A percentile compares a stretch with the other conserved stretches of the same genome.
These are phyloP conservation scores for Muntiacus reevesi DNA, from an alignment of 2,113 vertebrate species.

Conservation along the genomic window DNA sequence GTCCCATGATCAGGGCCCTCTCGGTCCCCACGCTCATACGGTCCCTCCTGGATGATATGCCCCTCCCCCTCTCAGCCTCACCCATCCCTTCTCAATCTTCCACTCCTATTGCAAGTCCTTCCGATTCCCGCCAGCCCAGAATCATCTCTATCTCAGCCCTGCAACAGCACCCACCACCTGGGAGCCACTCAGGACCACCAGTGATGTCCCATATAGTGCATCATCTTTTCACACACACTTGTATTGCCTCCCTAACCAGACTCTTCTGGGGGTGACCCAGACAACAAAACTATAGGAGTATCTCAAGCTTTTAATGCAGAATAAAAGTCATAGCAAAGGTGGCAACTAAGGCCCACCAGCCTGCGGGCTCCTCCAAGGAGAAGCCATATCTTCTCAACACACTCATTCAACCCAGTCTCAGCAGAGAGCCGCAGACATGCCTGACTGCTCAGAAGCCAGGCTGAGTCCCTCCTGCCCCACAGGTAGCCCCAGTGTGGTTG, in stretches of 20 bases:
- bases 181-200: neutral
- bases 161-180: neutral
- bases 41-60: too few species aligned
- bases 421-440: fast-evolving
- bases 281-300: neutral
- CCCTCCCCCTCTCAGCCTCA: neutral
- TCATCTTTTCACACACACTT: neutral
- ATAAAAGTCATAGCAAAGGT: neutral
- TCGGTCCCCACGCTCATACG: neutral
- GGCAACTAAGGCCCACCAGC: neutral
- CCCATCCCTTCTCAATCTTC: neutral
- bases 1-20: too few species aligned
- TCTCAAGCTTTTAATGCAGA: neutral
- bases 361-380: neutral
- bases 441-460: neutral
- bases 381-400: neutral
- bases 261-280: neutral
- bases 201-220: fast-evolving
- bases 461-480: too few species aligned
- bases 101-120: neutral
- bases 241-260: neutral
- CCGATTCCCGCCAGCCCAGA: neutral
- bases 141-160: neutral
- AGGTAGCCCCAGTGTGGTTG: neutral
- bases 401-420: neutral